Evolutionary conservation across 37 sponge, comb jelly and placozoan genomes (phyloP).

Genomic region (Agelas oroides): DNA sequence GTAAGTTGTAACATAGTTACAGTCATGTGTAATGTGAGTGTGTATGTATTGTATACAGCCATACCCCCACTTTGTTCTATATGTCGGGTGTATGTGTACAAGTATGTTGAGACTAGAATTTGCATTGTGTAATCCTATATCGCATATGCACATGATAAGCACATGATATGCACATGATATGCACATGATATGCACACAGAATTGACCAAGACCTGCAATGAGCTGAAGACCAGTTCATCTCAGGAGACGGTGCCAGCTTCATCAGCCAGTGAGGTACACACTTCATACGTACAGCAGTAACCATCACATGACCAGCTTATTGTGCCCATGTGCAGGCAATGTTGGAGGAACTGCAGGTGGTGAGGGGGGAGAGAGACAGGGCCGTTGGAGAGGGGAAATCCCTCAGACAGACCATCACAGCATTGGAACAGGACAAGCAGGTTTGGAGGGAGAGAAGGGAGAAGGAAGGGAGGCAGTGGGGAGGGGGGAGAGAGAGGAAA

Average conservation of each 20-base stretch:
- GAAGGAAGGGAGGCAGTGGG: not conserved
- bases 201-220: conserved; percentile 14
- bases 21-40: too few relatives aligned
- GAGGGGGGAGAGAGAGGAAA: conserved; percentile 7
- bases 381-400: conserved; percentile 25
- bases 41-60: not conserved
- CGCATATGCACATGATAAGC: too few relatives aligned
- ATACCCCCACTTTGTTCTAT: not conserved
- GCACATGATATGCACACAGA: not conserved
- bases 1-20: conserved; percentile 49
- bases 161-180: too few relatives aligned
- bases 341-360: conserved; percentile 63
- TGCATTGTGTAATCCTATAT: too few relatives aligned
- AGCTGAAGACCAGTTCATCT: conserved; percentile 11
- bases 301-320: conserved; percentile 6
- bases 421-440: conserved; percentile 23
- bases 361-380: conserved; percentile 62
- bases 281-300: too few relatives aligned
- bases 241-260: too few relatives aligned
- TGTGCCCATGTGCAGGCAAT: not conserved
- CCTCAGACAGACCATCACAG: conserved; percentile 8
- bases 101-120: too few relatives aligned
- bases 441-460: not conserved
- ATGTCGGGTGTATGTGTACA: too few relatives aligned
- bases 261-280: too few relatives aligned